Evolutionary conservation across 2,113 vertebrate species (phyloP).

Genomic region (Mobula hypostoma): DNA sequence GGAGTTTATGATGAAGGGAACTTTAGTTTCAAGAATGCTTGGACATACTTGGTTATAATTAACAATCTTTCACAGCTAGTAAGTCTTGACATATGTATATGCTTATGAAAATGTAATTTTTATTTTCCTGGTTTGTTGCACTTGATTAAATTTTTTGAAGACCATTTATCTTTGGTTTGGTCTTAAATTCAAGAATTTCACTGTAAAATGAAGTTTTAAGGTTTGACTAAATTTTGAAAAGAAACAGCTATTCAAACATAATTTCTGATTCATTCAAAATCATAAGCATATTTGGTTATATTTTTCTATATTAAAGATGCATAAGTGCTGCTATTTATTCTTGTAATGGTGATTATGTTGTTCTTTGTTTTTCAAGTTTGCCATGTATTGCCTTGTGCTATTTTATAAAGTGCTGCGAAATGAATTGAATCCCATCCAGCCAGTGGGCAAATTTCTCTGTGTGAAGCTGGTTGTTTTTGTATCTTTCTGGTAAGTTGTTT

Average conservation of each 20-base stretch:
- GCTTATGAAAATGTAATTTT: not conserved
- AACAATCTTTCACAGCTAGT: slow-evolving; percentile 96
- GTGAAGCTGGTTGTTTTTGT: slow-evolving; percentile 97
- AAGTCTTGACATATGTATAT: slow-evolving; percentile 46
- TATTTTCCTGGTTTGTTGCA: not conserved
- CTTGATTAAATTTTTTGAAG: not conserved
- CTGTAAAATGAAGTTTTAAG: not conserved
- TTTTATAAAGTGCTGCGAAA: slow-evolving; percentile 89
- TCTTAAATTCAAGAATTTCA: not conserved
- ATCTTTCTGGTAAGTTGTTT: slow-evolving; percentile 83
- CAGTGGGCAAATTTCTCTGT: slow-evolving; percentile 94
- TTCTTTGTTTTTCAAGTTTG: slow-evolving; percentile 69
- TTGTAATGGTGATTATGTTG: not conserved
- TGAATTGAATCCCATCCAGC: slow-evolving; percentile 85
- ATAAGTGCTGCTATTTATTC: not conserved
- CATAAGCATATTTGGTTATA: not conserved
- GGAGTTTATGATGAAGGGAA: slow-evolving; percentile 90
- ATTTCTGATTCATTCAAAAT: not conserved
- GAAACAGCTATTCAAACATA: not conserved
- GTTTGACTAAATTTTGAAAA: not conserved
- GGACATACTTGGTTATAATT: slow-evolving; percentile 95
- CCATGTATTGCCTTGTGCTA: slow-evolving; percentile 95
- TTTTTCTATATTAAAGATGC: not conserved
- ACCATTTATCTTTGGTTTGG: not conserved
- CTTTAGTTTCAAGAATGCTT: slow-evolving; percentile 89